Evolutionary conservation across 1,140 invertebrate species (phyloP).

Genomic region (Bradysia coprophila): DNA sequence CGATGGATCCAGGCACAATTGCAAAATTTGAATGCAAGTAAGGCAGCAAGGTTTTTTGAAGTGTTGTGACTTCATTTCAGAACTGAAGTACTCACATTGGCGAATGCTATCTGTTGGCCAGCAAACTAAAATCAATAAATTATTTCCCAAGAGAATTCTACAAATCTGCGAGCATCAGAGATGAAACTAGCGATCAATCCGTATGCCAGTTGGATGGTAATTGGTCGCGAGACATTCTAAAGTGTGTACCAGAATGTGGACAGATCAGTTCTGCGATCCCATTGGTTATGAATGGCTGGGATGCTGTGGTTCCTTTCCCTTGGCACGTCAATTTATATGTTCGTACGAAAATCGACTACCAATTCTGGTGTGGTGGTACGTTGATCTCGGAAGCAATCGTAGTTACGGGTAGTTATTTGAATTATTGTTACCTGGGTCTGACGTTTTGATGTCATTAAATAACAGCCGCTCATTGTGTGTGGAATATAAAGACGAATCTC

Average conservation of each 20-base stretch:
- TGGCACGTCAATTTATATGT: background rate
- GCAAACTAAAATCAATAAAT: too few species aligned
- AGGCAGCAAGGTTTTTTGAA: background rate
- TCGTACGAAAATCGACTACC: background rate
- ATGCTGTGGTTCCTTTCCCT: background rate
- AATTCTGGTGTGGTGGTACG: slow-evolving; percentile 1
- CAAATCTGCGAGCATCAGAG: too few species aligned
- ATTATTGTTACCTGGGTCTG: too few species aligned
- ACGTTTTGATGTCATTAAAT: too few species aligned
- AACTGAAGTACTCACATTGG: too few species aligned
- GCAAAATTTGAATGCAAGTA: background rate
- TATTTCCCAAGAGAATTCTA: too few species aligned
- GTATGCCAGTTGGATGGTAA: background rate
- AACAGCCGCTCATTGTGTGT: slow-evolving; percentile 1
- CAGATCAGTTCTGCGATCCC: background rate
- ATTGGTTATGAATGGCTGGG: background rate
- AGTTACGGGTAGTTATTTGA: too few species aligned
- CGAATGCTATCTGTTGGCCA: too few species aligned
- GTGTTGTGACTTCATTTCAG: too few species aligned
- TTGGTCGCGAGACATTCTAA: background rate
- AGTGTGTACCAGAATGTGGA: background rate
- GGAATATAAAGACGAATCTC: background rate
- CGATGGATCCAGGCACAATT: background rate
- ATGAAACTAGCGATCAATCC: background rate
- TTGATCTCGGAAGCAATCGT: background rate